phyloP scores from a whole-genome alignment of 2,797 vertebrate genomes.

The Menidia menidia region DNA sequence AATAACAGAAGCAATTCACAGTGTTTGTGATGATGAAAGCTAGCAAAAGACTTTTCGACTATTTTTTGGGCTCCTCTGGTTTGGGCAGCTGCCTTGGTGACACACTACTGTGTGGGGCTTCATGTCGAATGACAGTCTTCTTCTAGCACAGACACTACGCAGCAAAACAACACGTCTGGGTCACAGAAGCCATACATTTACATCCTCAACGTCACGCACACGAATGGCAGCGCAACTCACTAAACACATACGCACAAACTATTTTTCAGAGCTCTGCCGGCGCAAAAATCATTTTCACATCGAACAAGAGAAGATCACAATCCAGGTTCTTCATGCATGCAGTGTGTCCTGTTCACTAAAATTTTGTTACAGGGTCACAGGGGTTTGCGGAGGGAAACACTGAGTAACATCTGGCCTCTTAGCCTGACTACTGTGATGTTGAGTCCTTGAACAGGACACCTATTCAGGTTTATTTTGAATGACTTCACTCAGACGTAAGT shows the following conservation, averaged over 20 bases:
- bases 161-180: conserved; percentile 53
- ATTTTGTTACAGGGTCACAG: conserved; percentile 50
- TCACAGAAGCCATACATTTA: conserved; percentile 61
- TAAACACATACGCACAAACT: conserved; percentile 56
- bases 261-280: conserved; percentile 49
- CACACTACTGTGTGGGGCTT: conserved; percentile 64
- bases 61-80: conserved; percentile 1
- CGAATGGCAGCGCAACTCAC: conserved; percentile 62
- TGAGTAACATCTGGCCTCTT: conserved; percentile 31
- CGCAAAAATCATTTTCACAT: conserved; percentile 67
- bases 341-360: conserved; percentile 66
- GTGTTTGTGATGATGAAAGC: conserved; percentile 6
- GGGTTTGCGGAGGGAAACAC: conserved; percentile 42
- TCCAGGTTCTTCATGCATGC: conserved; percentile 73
- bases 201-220: conserved; percentile 44
- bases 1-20: conserved; percentile 4
- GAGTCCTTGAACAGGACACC: conserved; percentile 2
- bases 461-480: conserved; percentile 25
- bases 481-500: conserved; percentile 24
- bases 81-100: conserved; percentile 1
- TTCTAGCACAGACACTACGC: conserved; percentile 30
- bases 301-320: conserved; percentile 67
- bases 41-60: too few species aligned
- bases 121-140: conserved; percentile 37
- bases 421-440: conserved; percentile 1